A percentile compares a stretch with the other conserved stretches of the same genome.
Evolutionary conservation across 2,113 vertebrate genomes (phyloP).

Genomic region (Eupsittula cactorum): DNA sequence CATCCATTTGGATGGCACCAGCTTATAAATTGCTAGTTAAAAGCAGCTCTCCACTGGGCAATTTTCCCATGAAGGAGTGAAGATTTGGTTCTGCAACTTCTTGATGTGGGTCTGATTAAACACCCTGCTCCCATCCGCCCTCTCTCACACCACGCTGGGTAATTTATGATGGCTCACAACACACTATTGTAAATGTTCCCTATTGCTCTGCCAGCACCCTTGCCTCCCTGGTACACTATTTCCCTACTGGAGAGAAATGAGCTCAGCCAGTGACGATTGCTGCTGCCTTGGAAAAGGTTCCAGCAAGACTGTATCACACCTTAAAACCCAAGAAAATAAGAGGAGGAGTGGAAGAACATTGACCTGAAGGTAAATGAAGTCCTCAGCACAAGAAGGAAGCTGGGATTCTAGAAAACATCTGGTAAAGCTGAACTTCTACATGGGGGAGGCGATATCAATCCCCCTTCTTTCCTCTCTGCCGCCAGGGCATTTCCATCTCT

Average conservation of each 20-base stretch:
- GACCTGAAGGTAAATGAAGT: neutral
- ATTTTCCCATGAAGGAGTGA: neutral
- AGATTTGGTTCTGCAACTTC: neutral
- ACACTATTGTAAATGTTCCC: neutral
- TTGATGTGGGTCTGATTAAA: neutral
- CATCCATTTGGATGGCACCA: neutral
- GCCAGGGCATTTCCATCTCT: neutral
- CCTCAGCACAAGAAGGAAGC: neutral
- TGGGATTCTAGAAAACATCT: neutral
- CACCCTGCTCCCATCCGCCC: neutral
- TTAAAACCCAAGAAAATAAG: neutral
- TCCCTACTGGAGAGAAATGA: neutral
- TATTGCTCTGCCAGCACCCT: neutral
- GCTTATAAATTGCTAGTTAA: neutral
- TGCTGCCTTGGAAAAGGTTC: neutral
- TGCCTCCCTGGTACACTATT: neutral
- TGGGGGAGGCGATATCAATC: neutral
- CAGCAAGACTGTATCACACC: neutral
- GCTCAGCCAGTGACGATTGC: neutral
- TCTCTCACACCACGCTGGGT: accelerated
- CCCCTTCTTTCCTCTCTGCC: neutral
- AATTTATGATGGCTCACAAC: neutral
- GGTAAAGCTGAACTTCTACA: neutral
- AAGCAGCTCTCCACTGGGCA: neutral
- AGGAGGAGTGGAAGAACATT: neutral